These are phyloP conservation scores for Rhinoraja longicauda DNA, from an alignment of 2,797 vertebrate genomes.

Conservation along the genomic window DNA sequence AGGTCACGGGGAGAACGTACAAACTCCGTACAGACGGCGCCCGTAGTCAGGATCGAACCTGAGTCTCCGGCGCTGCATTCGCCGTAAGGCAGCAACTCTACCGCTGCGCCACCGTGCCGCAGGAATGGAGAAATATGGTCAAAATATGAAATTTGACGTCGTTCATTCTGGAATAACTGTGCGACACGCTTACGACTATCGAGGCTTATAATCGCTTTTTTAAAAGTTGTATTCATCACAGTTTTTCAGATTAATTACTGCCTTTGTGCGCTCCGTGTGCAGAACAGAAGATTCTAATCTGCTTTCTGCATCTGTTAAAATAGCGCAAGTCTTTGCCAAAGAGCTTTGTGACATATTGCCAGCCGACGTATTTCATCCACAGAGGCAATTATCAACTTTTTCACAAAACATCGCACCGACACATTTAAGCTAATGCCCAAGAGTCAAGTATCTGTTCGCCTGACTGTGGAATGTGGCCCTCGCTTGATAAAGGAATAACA, in stretches of 20 bases:
- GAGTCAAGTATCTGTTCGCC: neutral
- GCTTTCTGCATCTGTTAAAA: neutral
- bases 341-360: neutral
- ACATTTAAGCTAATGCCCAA: neutral
- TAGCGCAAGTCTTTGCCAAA: neutral
- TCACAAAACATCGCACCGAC: neutral
- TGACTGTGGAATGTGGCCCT: neutral
- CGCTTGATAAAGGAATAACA: neutral
- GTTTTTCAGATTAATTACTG: neutral
- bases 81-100: too few species aligned
- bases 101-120: too few species aligned
- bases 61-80: too few species aligned
- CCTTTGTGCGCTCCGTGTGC: neutral
- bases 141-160: neutral
- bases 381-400: neutral
- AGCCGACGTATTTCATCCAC: neutral
- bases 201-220: neutral
- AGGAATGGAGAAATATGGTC: neutral
- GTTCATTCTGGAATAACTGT: neutral
- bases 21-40: too few species aligned
- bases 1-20: too few species aligned
- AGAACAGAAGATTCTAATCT: neutral
- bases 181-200: neutral
- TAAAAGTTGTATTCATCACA: neutral
- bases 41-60: too few species aligned